These are phyloP conservation scores for Myotis vivesi DNA, from an alignment of 2,797 vertebrate species.

Conservation along the genomic window DNA sequence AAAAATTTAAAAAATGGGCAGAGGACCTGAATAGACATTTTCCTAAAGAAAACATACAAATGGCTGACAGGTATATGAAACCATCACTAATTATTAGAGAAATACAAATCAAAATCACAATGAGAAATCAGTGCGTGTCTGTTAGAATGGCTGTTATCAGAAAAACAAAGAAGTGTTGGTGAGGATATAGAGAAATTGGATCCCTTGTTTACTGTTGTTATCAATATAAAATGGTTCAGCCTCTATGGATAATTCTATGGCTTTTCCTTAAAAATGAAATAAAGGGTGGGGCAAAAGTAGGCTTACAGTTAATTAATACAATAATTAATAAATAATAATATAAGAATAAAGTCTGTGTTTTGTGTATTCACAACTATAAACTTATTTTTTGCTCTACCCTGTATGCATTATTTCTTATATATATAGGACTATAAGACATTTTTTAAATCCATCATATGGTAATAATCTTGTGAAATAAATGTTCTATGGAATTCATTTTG, in stretches of 20 bases:
- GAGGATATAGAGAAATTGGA: background rate
- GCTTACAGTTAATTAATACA: background rate
- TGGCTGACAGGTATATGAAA: background rate
- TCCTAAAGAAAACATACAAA: background rate
- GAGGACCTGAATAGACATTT: background rate
- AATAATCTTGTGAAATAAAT: conserved; percentile 42
- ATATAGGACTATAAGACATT: background rate
- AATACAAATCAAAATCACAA: background rate
- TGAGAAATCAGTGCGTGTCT: background rate
- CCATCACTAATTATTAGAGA: background rate
- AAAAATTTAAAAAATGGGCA: background rate
- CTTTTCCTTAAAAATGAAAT: background rate
- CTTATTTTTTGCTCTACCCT: background rate
- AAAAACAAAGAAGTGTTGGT: background rate
- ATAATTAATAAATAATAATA: background rate
- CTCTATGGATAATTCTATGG: background rate
- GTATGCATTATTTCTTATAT: background rate
- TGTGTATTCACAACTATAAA: background rate
- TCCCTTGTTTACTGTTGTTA: background rate
- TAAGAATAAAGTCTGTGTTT: background rate
- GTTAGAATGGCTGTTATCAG: background rate
- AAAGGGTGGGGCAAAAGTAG: background rate
- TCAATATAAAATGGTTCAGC: background rate
- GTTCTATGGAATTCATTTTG: background rate
- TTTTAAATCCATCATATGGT: background rate